Conservation (phyloP, 2,113 vertebrate species). For the Chionomys nivalis region DNA sequence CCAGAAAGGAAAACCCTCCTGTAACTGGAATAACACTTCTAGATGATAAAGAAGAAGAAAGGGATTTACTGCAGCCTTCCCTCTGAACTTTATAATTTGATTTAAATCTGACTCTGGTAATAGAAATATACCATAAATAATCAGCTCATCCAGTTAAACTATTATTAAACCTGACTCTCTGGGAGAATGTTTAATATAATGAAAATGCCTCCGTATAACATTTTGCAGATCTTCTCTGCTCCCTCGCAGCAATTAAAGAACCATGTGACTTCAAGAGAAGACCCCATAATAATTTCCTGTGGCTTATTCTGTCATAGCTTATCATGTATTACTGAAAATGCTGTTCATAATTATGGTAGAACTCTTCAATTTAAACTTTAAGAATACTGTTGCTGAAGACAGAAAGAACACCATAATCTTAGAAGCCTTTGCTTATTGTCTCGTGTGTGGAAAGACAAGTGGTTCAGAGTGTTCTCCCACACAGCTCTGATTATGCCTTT, state of each 20-base stretch:
- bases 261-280: background rate
- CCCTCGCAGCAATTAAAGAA: background rate
- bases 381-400: background rate
- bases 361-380: background rate
- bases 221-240: background rate
- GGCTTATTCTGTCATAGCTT: background rate
- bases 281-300: background rate
- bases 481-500: background rate
- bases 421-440: background rate
- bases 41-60: constrained; percentile 30
- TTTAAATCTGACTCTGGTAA: constrained; percentile 37
- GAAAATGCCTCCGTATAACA: background rate
- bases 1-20: background rate
- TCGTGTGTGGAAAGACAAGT: background rate
- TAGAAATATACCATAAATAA: background rate
- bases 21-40: constrained; percentile 17
- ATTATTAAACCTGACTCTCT: background rate
- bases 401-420: background rate
- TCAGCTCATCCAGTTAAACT: background rate
- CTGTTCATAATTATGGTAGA: background rate
- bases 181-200: background rate
- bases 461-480: background rate
- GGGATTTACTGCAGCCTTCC: background rate
- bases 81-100: constrained; percentile 8
- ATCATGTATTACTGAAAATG: background rate